Evolutionary conservation across 1,140 invertebrate species (phyloP).

Genomic region (Nephotettix cincticeps): DNA sequence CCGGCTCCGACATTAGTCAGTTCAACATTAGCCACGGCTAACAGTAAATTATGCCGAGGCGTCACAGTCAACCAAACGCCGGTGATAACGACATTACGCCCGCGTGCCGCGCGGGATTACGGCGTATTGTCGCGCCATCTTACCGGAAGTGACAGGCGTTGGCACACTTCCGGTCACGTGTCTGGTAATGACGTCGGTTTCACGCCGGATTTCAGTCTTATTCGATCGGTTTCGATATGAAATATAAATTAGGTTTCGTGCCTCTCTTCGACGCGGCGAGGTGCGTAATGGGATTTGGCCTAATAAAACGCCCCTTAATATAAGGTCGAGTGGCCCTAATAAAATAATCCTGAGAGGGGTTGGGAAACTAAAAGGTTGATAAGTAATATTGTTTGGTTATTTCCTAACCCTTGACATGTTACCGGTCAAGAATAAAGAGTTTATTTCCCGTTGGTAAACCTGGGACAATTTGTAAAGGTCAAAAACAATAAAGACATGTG

Average conservation of each 20-base stretch:
- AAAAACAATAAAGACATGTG: too few species aligned
- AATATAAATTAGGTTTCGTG: slow-evolving; percentile 10
- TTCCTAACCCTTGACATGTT: too few species aligned
- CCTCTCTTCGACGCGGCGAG: background rate
- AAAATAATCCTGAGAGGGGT: background rate
- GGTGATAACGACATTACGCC: slow-evolving; percentile 11
- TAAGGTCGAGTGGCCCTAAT: slow-evolving; percentile 11
- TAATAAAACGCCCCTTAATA: slow-evolving; percentile 17
- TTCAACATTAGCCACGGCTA: background rate
- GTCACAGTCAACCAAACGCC: background rate
- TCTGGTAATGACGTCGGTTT: slow-evolving; percentile 14
- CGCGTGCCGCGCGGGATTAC: background rate
- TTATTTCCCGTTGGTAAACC: too few species aligned
- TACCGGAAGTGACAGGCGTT: slow-evolving; percentile 11
- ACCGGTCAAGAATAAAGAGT: too few species aligned
- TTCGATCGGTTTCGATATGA: slow-evolving; percentile 7
- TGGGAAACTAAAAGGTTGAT: too few species aligned
- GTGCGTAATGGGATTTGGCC: slow-evolving; percentile 3
- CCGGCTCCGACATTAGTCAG: too few species aligned
- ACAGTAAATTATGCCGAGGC: background rate
- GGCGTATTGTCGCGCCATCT: background rate
- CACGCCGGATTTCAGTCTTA: slow-evolving; percentile 19
- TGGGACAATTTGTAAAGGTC: too few species aligned
- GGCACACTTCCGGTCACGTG: slow-evolving; percentile 8
- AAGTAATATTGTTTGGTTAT: too few species aligned